These are phyloP conservation scores for Passer domesticus DNA, from an alignment of 2,113 vertebrate genomes.

Conservation along the genomic window DNA sequence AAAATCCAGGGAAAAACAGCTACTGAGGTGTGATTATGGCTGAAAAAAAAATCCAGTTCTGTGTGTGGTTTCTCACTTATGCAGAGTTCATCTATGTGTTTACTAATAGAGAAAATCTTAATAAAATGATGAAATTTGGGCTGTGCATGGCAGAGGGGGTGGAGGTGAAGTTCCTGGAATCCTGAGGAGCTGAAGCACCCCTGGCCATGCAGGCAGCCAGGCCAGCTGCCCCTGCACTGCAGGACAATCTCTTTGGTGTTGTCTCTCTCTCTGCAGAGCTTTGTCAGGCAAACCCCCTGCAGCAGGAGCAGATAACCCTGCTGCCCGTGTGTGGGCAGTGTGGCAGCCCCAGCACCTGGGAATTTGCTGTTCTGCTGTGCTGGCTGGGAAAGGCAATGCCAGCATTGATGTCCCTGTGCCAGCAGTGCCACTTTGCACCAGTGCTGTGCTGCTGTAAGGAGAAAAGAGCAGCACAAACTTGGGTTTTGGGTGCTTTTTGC, in stretches of 20 bases:
- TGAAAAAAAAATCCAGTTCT: background rate
- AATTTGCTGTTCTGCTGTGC: background rate
- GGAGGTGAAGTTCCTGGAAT: background rate
- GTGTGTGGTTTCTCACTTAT: rapidly evolving
- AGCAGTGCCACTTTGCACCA: background rate
- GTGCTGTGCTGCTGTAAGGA: background rate
- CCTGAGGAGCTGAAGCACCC: rapidly evolving
- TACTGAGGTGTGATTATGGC: background rate
- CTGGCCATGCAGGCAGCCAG: background rate
- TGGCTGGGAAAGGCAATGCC: background rate
- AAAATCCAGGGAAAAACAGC: background rate
- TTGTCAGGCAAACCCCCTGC: rapidly evolving
- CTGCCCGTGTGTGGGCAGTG: rapidly evolving
- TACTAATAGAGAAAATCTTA: background rate
- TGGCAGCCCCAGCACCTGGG: background rate
- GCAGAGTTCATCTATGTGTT: rapidly evolving
- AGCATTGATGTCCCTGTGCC: background rate
- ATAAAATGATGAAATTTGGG: too few relatives aligned
- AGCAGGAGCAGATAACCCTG: rapidly evolving
- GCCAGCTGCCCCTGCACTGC: background rate
- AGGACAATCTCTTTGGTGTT: background rate
- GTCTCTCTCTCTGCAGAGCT: background rate
- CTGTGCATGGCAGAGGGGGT: background rate
- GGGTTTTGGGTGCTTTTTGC: background rate
- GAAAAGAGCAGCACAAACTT: background rate